phyloP scores from a whole-genome alignment of 2,113 vertebrate species.

The Nansenia antarctica region DNA sequence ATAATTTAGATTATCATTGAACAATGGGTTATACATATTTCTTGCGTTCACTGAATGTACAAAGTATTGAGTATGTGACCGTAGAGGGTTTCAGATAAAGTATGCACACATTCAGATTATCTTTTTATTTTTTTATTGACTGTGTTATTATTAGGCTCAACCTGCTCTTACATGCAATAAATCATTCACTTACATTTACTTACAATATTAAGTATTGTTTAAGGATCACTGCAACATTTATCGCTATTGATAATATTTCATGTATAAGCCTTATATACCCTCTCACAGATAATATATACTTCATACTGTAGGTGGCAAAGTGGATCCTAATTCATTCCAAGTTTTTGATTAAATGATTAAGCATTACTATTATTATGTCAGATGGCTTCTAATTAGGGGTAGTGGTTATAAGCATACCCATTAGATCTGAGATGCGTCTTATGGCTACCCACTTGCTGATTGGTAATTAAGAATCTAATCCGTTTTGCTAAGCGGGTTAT shows the following conservation, averaged over 20 bases:
- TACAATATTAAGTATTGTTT: too few species aligned
- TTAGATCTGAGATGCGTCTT: slow-evolving; percentile 1
- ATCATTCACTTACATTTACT: too few species aligned
- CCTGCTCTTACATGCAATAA: too few species aligned
- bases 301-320: neutral
- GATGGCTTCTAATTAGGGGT: slow-evolving; percentile 1
- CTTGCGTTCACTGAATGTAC: too few species aligned
- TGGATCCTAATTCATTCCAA: neutral
- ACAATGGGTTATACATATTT: too few species aligned
- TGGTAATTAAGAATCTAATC: slow-evolving; percentile 2
- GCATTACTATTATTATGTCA: neutral
- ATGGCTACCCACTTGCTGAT: neutral
- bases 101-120: too few species aligned
- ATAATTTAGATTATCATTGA: too few species aligned
- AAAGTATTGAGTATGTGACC: too few species aligned
- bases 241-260: neutral
- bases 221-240: neutral
- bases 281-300: neutral
- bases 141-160: too few species aligned
- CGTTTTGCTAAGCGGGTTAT: neutral
- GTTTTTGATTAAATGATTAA: neutral
- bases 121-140: too few species aligned
- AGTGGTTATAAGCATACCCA: neutral
- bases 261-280: neutral
- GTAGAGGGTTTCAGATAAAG: too few species aligned